Base-by-base conservation (phyloP, 1,140 invertebrate genomes). In the Pissodes strobi region DNA sequence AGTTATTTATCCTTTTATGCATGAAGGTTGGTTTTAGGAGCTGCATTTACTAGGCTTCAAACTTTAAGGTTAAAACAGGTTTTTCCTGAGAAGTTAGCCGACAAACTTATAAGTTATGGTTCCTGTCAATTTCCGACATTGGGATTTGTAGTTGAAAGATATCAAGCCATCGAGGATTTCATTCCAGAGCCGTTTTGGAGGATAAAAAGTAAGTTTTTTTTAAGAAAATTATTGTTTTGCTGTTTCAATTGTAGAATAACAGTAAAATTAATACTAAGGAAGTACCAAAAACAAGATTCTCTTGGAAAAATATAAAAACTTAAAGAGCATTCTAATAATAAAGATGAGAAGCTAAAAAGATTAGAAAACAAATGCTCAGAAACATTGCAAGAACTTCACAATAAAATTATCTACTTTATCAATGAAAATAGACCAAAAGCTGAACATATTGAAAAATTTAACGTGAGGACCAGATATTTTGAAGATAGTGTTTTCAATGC, bases 21-120 rank as follows among this genome's bases (percentile, higher is more conserved):
- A 19, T 12, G 12, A 48, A 2, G 22, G 8, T 8, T 1, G 12
- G 18, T 65, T 70, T 23, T 78, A 90, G 93, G 96, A 66, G 97
- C 97, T 46, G 93, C 97, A 22, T 99, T 99, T 79, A 99, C 97
- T n/a, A 84, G 98, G 46, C 94, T 99, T 77, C 97, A 99, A 85
- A 99, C 98, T 0, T 74, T 99, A 21, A 83, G 95, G 39, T 77
- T 99, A 1, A 87, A 92, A 74, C 88, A 89, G 76, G 86, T 93
- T 6, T 96, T 97, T 78, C 93, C 94, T 2, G 79, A 82, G 45
- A 85, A 85, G 69, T 80, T 94, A 48, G 79, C 85, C 0, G 85
- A 92, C 23, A 87, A 90, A 76, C 78, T 99, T 0, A 91, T 99
- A 19, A 99, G 96, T 79, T 97, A 99, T 81, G 97, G 98, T 1